Evolutionary conservation across 2,888 invertebrate species (phyloP).

Genomic region (Caradrina kadenii): DNA sequence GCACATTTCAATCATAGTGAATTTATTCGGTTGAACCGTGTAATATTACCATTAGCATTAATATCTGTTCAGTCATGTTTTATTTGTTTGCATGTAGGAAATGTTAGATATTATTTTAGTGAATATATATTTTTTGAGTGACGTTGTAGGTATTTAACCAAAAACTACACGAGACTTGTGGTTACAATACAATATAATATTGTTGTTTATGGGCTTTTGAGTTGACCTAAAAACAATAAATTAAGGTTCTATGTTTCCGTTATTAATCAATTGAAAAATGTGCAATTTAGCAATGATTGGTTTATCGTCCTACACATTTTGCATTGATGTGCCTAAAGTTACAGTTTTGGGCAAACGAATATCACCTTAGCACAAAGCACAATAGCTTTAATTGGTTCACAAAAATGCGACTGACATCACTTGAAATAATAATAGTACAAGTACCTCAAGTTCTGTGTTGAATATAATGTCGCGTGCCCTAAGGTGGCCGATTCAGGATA

Average conservation of each 20-base stretch:
- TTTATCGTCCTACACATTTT: slow-evolving; percentile 9
- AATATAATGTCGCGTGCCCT: slow-evolving; percentile 59
- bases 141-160: slow-evolving; percentile 28
- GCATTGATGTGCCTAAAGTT: slow-evolving; percentile 36
- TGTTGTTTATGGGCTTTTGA: slow-evolving; percentile 5
- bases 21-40: slow-evolving; percentile 23
- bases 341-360: slow-evolving; percentile 5
- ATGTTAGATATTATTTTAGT: slow-evolving; percentile 23
- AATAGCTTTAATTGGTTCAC: slow-evolving; percentile 34
- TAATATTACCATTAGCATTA: slow-evolving; percentile 22
- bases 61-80: slow-evolving; percentile 36
- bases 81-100: slow-evolving; percentile 56
- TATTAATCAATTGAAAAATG: background rate
- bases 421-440: slow-evolving; percentile 61
- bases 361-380: slow-evolving; percentile 61
- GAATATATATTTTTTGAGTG: slow-evolving; percentile 18
- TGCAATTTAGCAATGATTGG: background rate
- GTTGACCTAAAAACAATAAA: background rate
- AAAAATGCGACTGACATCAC: slow-evolving; percentile 63
- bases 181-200: slow-evolving; percentile 17
- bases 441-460: slow-evolving; percentile 19
- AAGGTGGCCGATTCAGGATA: slow-evolving; percentile 38
- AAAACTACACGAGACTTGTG: slow-evolving; percentile 30
- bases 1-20: background rate
- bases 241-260: background rate